Percentiles rank a stretch among this genome's conserved stretches.
Conservation (phyloP, 2,797 vertebrate genomes). For the Eleutherodactylus coqui region DNA sequence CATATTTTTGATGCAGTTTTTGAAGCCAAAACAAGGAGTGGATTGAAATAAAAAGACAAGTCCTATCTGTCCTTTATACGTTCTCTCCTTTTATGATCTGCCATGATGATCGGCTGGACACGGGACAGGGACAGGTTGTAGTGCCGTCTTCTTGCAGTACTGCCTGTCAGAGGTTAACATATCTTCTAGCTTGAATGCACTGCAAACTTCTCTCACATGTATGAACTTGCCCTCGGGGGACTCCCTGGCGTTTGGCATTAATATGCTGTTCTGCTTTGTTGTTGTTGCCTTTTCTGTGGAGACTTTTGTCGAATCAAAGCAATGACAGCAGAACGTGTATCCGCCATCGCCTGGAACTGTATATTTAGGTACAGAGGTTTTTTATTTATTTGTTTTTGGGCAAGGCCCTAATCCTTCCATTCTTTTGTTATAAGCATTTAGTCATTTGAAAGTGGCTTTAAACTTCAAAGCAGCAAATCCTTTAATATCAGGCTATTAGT, state of each 20-base stretch:
- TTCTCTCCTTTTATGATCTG: no score
- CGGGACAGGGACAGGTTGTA: not conserved
- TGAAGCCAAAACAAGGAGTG: no score
- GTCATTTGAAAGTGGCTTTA: not conserved
- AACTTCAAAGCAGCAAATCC: conserved; percentile 20
- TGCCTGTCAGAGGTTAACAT: not conserved
- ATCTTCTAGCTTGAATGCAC: not conserved
- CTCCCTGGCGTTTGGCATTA: not conserved
- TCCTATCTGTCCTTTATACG: no score
- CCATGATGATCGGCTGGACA: no score
- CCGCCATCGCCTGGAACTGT: not conserved
- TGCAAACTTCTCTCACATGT: not conserved
- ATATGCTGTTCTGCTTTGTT: not conserved
- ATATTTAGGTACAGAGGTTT: not conserved
- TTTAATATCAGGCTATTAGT: not conserved
- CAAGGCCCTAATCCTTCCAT: not conserved
- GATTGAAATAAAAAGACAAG: no score
- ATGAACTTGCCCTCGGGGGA: not conserved
- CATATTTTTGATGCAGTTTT: no score
- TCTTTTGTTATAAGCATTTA: conserved; percentile 14
- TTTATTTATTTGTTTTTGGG: not conserved
- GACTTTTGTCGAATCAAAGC: not conserved
- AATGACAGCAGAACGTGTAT: not conserved
- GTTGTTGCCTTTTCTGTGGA: not conserved
- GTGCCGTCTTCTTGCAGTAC: not conserved